Evolutionary conservation across 2,888 invertebrate species (phyloP).

Genomic region (Gymnosoma rotundatum): DNA sequence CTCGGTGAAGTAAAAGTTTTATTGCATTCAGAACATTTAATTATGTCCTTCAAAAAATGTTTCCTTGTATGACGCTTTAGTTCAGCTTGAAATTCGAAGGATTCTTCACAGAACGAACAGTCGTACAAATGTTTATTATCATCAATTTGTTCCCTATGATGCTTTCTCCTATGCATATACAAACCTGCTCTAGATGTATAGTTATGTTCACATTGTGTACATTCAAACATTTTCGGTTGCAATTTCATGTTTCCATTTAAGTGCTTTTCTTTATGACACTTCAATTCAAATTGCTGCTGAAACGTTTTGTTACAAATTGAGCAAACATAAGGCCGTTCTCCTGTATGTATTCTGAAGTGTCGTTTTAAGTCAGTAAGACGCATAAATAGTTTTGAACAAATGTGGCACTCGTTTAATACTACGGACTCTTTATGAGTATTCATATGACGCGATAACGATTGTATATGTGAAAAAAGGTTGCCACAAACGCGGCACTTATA

Average conservation of each 20-base stretch:
- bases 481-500: conserved; percentile 68
- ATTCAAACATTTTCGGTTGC: conserved; percentile 47
- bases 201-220: conserved; percentile 55
- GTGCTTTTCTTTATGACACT: conserved; percentile 62
- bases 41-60: conserved; percentile 44
- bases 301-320: conserved; percentile 60
- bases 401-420: conserved; percentile 52
- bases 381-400: conserved; percentile 64
- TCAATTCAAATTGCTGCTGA: conserved; percentile 63
- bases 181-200: conserved; percentile 65
- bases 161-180: conserved; percentile 63
- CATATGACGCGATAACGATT: conserved; percentile 72
- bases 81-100: conserved; percentile 55
- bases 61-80: conserved; percentile 54
- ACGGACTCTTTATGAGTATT: conserved; percentile 56
- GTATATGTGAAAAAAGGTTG: conserved; percentile 66
- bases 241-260: background rate
- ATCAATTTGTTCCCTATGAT: background rate
- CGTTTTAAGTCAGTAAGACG: conserved; percentile 67
- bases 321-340: conserved; percentile 70
- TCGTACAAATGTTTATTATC: conserved; percentile 36
- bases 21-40: conserved; percentile 57
- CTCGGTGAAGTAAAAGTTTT: conserved; percentile 48
- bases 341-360: conserved; percentile 67
- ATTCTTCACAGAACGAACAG: conserved; percentile 57